phyloP scores from a whole-genome alignment of 2,888 invertebrate genomes.

The Drosophila rellima region DNA sequence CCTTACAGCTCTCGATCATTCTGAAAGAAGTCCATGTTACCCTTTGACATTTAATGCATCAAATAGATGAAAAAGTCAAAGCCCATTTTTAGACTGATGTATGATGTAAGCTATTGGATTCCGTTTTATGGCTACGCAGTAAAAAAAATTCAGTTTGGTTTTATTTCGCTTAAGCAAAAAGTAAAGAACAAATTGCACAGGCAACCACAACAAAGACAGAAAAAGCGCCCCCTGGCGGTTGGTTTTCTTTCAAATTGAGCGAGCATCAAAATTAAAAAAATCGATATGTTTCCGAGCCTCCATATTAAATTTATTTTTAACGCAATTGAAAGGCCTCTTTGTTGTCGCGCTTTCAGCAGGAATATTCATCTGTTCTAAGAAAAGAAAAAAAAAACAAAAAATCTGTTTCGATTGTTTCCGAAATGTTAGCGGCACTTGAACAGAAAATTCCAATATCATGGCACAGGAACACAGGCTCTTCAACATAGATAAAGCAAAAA shows the following conservation, averaged over 20 bases:
- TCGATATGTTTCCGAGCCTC: constrained; percentile 55
- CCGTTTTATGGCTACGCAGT: neutral
- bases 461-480: constrained; percentile 29
- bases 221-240: constrained; percentile 22
- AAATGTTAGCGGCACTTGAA: constrained; percentile 73
- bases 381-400: constrained; percentile 3
- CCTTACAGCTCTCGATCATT: neutral
- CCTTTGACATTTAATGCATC: neutral
- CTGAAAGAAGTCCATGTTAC: neutral
- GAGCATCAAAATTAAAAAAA: constrained; percentile 45
- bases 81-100: constrained; percentile 21
- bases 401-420: constrained; percentile 67
- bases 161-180: constrained; percentile 8
- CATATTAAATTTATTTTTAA: constrained; percentile 73
- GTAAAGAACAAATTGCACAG: constrained; percentile 26
- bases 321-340: constrained; percentile 62
- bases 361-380: constrained; percentile 32
- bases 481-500: neutral
- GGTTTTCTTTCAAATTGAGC: constrained; percentile 24
- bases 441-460: constrained; percentile 76
- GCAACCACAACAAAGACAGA: constrained; percentile 56
- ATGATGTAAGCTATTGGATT: constrained; percentile 1
- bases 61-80: neutral
- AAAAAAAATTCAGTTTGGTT: constrained; percentile 15
- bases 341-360: constrained; percentile 20